These are phyloP conservation scores for Heterochromis multidens DNA, from an alignment of 2,113 vertebrate genomes.

Conservation along the genomic window DNA sequence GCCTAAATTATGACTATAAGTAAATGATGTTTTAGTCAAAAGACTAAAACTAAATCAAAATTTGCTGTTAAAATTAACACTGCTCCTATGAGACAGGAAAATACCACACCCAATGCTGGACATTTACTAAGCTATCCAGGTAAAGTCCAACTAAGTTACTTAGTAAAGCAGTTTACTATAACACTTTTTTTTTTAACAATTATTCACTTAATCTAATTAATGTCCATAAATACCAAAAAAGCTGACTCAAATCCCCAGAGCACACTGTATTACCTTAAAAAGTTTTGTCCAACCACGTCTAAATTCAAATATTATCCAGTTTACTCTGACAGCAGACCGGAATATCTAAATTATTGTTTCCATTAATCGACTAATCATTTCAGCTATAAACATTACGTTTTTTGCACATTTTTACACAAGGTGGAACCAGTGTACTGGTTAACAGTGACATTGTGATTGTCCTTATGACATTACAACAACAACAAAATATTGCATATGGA, in stretches of 20 bases:
- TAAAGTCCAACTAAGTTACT: not conserved
- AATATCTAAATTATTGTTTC: not conserved
- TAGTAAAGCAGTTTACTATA: not conserved
- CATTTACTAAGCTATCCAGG: not conserved
- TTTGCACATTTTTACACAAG: not conserved
- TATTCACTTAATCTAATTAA: not conserved
- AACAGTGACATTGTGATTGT: not conserved
- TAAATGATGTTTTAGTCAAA: no score
- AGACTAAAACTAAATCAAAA: no score
- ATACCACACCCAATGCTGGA: not conserved
- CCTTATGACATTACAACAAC: slow-evolving; percentile 15
- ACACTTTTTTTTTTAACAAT: not conserved
- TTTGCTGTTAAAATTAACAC: no score
- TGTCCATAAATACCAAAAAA: not conserved
- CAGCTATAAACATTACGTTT: not conserved
- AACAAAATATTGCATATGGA: slow-evolving; percentile 20
- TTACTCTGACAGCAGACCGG: not conserved
- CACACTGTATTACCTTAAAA: no score
- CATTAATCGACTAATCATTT: not conserved
- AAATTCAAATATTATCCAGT: not conserved
- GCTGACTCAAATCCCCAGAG: not conserved
- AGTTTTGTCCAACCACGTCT: not conserved
- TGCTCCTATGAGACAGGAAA: not conserved
- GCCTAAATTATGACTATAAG: no score
- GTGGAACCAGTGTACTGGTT: not conserved